Evolutionary conservation across 2,888 invertebrate genomes (phyloP), one percentile per base, ranked within the genome.

Genomic region (Tethea ocularis): DNA sequence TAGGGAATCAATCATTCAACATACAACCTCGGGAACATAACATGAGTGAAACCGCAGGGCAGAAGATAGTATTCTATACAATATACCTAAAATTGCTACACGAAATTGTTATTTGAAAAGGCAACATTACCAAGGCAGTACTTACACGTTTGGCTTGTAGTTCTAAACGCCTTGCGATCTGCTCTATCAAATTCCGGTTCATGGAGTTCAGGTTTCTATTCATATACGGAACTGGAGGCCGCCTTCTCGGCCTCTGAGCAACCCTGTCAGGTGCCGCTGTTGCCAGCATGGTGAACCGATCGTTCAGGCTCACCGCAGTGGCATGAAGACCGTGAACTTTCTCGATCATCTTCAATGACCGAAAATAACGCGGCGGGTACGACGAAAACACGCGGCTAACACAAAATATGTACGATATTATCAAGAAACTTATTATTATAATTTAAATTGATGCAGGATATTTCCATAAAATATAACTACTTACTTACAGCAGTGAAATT

Each of bases 311-410:
- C 60, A 91, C 61, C 41, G 69, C 70, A 13, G 95, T 95, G 15
- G 93, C 85, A 57, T 89, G 90, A 36, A 93, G 84, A 62, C 90
- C 90, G 61, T 86, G 84, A 55, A 93, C 76, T 77, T 87, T 86
- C 61, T 91, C 87, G 61, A 92, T 85, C 58, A 88, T 90, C 60
- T 75, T 80, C 15, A 24, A 52, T 57, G 62, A 63, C 54, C 33
- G 20, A 60, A 59, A 23, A 57, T 58, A 36, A 57, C 22, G 38
- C 23, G 22, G 51, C 17, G 26, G 54, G 53, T 60, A 54, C 51
- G 33, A 59, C 41, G 20, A 54, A 54, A 54, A 54, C 33, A 33
- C 54, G 54, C 54, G 54, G 54, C 33, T 22, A 36, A 22, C 13
- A 20, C 20, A 20, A 46, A 0, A 1, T 41, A 7, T n/a, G 41